phyloP scores from a whole-genome alignment of 2,113 vertebrate species.

The Gallinago undulata region DNA sequence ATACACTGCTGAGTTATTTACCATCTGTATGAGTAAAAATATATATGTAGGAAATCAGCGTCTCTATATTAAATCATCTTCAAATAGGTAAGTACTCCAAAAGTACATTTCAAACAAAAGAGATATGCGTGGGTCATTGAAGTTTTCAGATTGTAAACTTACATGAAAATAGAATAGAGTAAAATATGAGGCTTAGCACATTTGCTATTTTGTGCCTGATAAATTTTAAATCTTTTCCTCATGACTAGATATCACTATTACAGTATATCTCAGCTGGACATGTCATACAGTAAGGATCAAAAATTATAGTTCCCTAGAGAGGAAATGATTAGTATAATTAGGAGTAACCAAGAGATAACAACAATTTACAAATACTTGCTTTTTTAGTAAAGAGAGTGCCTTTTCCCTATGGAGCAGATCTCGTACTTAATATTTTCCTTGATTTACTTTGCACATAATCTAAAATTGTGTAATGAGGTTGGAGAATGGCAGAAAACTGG shows the following conservation, averaged over 20 bases:
- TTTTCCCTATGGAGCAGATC: background rate
- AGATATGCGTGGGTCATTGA: background rate
- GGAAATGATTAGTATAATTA: background rate
- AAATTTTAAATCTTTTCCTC: background rate
- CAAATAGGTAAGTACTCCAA: background rate
- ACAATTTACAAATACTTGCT: background rate
- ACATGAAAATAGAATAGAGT: background rate
- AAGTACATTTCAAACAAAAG: background rate
- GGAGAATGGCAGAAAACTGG: background rate
- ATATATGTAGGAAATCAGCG: background rate
- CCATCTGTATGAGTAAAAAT: background rate
- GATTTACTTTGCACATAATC: background rate
- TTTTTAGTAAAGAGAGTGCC: background rate
- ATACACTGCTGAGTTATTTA: background rate
- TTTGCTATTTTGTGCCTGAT: background rate
- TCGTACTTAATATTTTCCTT: background rate
- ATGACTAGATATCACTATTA: background rate
- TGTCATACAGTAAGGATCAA: background rate
- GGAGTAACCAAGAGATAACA: background rate
- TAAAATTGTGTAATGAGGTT: background rate
- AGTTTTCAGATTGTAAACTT: background rate
- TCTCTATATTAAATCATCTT: background rate
- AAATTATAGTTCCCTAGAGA: background rate
- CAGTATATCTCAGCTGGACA: background rate
- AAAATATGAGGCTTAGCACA: background rate